Percentiles rank a stretch among this genome's conserved stretches.
phyloP scores from a whole-genome alignment of 2,797 vertebrate species.

The Botia almorhae region DNA sequence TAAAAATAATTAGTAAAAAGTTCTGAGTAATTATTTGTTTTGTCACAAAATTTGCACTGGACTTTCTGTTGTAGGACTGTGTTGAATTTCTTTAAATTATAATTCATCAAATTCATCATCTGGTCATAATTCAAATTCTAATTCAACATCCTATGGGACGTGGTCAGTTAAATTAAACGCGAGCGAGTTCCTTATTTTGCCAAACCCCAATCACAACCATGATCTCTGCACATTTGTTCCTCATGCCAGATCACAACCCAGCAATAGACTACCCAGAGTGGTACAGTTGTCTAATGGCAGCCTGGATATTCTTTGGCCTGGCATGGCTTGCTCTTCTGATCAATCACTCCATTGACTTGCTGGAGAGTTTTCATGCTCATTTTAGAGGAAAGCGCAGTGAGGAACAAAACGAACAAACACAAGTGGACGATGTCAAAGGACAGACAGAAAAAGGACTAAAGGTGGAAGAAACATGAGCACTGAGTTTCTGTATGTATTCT shows the following conservation, averaged over 20 bases:
- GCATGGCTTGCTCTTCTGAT: constrained; percentile 90
- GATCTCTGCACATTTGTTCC: not conserved
- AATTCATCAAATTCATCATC: not conserved
- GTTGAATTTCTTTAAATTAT: no score
- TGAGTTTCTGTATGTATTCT: not conserved
- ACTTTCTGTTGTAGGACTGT: no score
- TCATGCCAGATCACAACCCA: constrained; percentile 82
- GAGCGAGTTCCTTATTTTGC: not conserved
- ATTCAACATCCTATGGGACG: no score
- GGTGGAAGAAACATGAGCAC: constrained; percentile 23
- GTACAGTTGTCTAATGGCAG: constrained; percentile 85
- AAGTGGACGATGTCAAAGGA: constrained; percentile 56
- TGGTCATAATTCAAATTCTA: no score
- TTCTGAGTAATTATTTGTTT: no score
- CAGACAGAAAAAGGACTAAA: constrained; percentile 39
- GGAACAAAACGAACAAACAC: not conserved
- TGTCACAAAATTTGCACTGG: no score
- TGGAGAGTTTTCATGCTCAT: constrained; percentile 78
- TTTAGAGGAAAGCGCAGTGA: constrained; percentile 54
- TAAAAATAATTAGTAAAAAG: no score
- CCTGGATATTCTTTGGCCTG: constrained; percentile 95
- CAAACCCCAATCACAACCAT: not conserved
- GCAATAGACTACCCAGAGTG: constrained; percentile 81
- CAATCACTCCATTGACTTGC: constrained; percentile 84
- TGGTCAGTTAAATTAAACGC: not conserved